Evolutionary conservation across 1,140 invertebrate species (phyloP).

Genomic region (Lasioglossum baleicum): DNA sequence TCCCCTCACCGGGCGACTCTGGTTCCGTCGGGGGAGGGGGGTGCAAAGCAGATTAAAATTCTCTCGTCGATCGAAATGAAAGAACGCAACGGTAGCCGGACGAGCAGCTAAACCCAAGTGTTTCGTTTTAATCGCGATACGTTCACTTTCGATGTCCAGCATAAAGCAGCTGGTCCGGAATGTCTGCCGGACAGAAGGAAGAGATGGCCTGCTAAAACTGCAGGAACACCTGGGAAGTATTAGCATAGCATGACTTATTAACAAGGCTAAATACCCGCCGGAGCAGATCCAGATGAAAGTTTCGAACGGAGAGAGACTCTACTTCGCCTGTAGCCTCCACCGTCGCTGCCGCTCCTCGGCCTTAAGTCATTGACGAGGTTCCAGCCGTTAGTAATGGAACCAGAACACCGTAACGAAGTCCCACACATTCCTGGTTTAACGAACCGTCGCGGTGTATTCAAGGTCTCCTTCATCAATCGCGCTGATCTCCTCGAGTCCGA

Average conservation of each 20-base stretch:
- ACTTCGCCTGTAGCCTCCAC: slow-evolving; percentile 12
- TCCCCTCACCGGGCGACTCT: too few species aligned
- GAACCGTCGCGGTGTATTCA: slow-evolving; percentile 54
- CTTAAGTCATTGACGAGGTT: slow-evolving; percentile 57
- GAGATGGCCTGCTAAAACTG: slow-evolving; percentile 16
- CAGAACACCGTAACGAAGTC: slow-evolving; percentile 61
- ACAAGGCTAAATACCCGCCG: slow-evolving; percentile 49
- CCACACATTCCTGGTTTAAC: slow-evolving; percentile 60
- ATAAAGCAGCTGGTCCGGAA: slow-evolving; percentile 11
- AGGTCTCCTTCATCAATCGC: slow-evolving; percentile 50
- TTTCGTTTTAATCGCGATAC: neutral
- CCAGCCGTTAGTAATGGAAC: slow-evolving; percentile 55
- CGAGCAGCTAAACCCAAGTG: too few species aligned
- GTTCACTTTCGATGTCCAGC: neutral
- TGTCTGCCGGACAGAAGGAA: neutral
- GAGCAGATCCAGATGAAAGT: slow-evolving; percentile 50
- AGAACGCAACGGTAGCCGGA: too few species aligned
- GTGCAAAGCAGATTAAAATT: too few species aligned
- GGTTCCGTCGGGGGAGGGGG: too few species aligned
- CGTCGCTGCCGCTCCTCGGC: slow-evolving; percentile 19
- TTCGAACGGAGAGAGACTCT: slow-evolving; percentile 11
- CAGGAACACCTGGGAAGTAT: slow-evolving; percentile 52
- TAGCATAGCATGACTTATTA: slow-evolving; percentile 55
- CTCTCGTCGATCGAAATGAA: too few species aligned
- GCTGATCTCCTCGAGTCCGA: slow-evolving; percentile 42